Percentiles rank a stretch among this genome's conserved stretches.
phyloP scores from a whole-genome alignment of 2,797 vertebrate genomes.

The Hydrolagus colliei region DNA sequence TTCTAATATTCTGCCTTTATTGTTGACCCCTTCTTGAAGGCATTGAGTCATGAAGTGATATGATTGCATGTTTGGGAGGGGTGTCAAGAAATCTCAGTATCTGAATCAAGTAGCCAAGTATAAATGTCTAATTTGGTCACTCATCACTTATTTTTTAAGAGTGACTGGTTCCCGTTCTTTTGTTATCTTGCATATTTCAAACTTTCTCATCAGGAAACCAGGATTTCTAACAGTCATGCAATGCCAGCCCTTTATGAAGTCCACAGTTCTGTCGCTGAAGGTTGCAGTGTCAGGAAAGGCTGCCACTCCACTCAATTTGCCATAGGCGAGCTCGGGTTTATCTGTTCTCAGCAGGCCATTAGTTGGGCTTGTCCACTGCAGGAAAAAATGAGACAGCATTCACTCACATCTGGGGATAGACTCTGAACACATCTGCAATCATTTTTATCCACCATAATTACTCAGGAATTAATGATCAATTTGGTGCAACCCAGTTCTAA shows the following conservation, averaged over 20 bases:
- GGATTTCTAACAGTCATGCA: not conserved
- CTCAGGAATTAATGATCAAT: not conserved
- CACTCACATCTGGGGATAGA: not conserved
- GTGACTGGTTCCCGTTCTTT: not conserved
- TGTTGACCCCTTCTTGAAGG: too few relatives aligned
- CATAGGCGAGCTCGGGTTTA: not conserved
- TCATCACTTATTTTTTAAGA: not conserved
- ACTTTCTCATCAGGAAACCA: not conserved
- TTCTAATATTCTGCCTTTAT: too few relatives aligned
- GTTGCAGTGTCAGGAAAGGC: not conserved
- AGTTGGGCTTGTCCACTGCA: not conserved
- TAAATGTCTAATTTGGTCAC: too few relatives aligned
- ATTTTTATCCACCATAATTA: conserved; percentile 10
- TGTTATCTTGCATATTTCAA: not conserved
- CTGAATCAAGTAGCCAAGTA: too few relatives aligned
- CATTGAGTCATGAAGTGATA: too few relatives aligned
- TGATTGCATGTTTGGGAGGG: too few relatives aligned
- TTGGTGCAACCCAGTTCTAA: not conserved
- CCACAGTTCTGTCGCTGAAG: not conserved
- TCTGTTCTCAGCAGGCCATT: not conserved
- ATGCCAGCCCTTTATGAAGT: not conserved
- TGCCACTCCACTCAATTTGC: not conserved
- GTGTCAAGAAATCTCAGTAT: too few relatives aligned
- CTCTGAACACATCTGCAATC: conserved; percentile 11
- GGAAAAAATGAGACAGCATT: not conserved